phyloP scores from a whole-genome alignment of 1,140 invertebrate species.

The Oreohelix idahoensis region DNA sequence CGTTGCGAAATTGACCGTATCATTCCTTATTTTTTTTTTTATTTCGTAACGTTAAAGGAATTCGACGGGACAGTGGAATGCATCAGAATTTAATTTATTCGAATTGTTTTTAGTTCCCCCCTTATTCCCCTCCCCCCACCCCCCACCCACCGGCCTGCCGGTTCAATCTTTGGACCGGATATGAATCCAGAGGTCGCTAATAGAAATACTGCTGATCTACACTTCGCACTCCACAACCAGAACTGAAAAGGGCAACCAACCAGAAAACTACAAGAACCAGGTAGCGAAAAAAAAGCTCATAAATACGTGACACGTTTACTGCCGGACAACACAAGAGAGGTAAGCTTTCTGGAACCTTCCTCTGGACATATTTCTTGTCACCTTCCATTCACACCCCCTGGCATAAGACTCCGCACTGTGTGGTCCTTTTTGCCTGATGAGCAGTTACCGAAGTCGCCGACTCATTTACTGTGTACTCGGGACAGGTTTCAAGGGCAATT shows the following conservation, averaged over 20 bases:
- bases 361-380: not conserved
- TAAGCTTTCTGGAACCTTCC: not conserved
- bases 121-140: too few relatives aligned
- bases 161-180: too few relatives aligned
- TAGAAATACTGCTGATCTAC: too few relatives aligned
- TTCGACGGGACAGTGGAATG: too few relatives aligned
- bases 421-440: not conserved
- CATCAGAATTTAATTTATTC: too few relatives aligned
- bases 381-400: constrained; percentile 4
- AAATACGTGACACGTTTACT: constrained; percentile 4
- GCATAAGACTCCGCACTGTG: not conserved
- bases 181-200: too few relatives aligned
- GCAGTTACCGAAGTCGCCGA: not conserved
- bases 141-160: too few relatives aligned
- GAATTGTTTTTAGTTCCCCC: too few relatives aligned
- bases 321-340: not conserved
- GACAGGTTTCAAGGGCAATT: not conserved
- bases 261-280: not conserved
- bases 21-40: too few relatives aligned
- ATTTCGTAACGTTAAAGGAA: too few relatives aligned
- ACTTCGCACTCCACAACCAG: not conserved
- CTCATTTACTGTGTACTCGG: not conserved
- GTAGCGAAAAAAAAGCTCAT: not conserved
- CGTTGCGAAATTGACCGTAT: too few relatives aligned
- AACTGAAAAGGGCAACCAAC: not conserved